Evolutionary conservation across 2,888 invertebrate species (phyloP).

Genomic region (Cyclophora punctaria): DNA sequence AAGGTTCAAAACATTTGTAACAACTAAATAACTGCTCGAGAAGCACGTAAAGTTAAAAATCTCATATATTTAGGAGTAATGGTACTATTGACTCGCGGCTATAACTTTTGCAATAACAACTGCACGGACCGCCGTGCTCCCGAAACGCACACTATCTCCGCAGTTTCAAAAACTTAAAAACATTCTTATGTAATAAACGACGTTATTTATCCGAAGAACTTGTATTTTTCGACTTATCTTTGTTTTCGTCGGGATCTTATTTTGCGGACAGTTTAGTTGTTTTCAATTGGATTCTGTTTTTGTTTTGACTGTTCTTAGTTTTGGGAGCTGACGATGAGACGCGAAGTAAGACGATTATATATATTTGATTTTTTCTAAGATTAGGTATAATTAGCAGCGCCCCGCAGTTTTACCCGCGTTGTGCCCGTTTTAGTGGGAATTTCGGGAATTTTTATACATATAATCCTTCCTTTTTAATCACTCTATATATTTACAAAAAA

Average conservation of each 20-base stretch:
- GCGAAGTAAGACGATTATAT: too few species aligned
- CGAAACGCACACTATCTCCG: constrained; percentile 18
- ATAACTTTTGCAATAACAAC: constrained; percentile 53
- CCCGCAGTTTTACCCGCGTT: too few species aligned
- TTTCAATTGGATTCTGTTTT: too few species aligned
- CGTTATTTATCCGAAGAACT: constrained; percentile 25
- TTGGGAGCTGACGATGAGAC: too few species aligned
- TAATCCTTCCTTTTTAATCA: too few species aligned
- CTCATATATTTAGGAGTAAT: constrained; percentile 49
- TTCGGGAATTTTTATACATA: too few species aligned
- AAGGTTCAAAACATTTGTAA: neutral
- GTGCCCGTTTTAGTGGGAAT: too few species aligned
- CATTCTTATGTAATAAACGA: constrained; percentile 22
- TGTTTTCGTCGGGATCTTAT: constrained; percentile 13
- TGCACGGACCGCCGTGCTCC: neutral
- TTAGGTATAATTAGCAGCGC: too few species aligned
- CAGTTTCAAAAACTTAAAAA: constrained; percentile 28
- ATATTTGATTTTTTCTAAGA: too few species aligned
- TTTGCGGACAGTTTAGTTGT: too few species aligned
- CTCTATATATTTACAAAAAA: too few species aligned
- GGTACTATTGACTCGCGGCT: constrained; percentile 64
- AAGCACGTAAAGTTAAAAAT: constrained; percentile 27
- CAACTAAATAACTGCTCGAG: constrained; percentile 20
- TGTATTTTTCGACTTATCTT: constrained; percentile 23
- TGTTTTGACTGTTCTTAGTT: too few species aligned